Base-by-base conservation (phyloP, 2,113 vertebrate species). In the Chionis minor region DNA sequence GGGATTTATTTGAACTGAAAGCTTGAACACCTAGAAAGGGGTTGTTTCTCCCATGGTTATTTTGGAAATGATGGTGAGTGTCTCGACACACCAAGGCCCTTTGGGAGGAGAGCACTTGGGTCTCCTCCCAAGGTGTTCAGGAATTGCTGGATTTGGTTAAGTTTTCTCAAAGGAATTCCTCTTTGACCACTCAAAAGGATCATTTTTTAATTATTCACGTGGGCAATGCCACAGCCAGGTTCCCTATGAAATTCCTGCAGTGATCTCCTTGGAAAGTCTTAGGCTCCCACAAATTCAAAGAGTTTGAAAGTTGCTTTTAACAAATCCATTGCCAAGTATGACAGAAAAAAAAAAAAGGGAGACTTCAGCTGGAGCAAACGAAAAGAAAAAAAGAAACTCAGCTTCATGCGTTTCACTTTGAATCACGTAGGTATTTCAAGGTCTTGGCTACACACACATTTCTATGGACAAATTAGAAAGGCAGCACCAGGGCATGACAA, bases 401-500 rank as follows among this genome's bases (percentile, higher is more conserved):
- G 13, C 67, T 62, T 62, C 13, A 7, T 78, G n/a, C 7, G 7
- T 52, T 83, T 44, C 40, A 5, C 40, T 69, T 80, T 27, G 40
- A 62, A 66, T 40, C 42, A 28, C 40, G 3, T 18, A 49, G 14
- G 14, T 73, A 33, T 49, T 79, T 56, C 30, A 38, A 3, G 8
- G 3, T 77, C 14, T 73, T 63, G 4, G 6, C 49, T 56, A 22
- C 8, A 8, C 5, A 3, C 20, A 21, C 0, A 0, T 51, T 40
- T n/a, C 44, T 52, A 55, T 8, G 40, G 63, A 14, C 3, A 3
- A 77, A 20, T 61, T 51, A 17, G 33, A 74, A 71, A n/a, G 5
- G 23, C 28, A 71, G 72, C 75, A 78, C 35, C 19, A 72, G 32
- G 45, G n/a, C 45, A 81, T 77, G 63, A 38, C 88, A 95, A 75